Evolutionary conservation across 2,888 invertebrate species (phyloP).

Genomic region (Amiota minor): DNA sequence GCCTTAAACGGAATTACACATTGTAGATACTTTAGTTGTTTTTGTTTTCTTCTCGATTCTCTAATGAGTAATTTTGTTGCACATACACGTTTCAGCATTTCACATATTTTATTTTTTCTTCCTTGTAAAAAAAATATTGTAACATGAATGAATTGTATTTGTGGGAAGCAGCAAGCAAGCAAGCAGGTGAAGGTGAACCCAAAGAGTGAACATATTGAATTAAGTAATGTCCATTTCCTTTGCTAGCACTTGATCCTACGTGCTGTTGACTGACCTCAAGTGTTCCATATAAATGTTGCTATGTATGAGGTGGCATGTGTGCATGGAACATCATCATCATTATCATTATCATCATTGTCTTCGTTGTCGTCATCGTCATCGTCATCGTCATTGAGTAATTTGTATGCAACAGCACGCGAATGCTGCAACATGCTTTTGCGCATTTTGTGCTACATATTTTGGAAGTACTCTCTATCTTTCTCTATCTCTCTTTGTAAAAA

Average conservation of each 20-base stretch:
- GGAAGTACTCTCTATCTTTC: background rate
- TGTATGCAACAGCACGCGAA: constrained; percentile 55
- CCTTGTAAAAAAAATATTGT: background rate
- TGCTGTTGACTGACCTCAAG: background rate
- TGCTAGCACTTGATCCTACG: constrained; percentile 1
- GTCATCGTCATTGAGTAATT: constrained; percentile 47
- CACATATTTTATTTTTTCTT: background rate
- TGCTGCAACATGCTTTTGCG: constrained; percentile 43
- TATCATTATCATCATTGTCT: too few species aligned
- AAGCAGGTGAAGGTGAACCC: background rate
- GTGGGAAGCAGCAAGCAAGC: background rate
- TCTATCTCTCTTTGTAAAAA: background rate
- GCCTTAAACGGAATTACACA: too few species aligned
- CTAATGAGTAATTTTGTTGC: constrained; percentile 13
- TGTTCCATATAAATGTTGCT: background rate
- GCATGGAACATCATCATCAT: background rate
- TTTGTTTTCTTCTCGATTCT: background rate
- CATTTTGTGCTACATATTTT: constrained; percentile 33
- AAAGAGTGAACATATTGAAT: constrained; percentile 51
- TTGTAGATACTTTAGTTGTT: too few species aligned
- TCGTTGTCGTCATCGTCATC: too few species aligned
- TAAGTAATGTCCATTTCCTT: constrained; percentile 64
- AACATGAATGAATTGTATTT: background rate
- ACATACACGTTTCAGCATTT: background rate
- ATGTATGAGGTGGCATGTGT: background rate